Evolutionary conservation across 2,113 vertebrate species (phyloP).

Genomic region (Colinus virginianus): DNA sequence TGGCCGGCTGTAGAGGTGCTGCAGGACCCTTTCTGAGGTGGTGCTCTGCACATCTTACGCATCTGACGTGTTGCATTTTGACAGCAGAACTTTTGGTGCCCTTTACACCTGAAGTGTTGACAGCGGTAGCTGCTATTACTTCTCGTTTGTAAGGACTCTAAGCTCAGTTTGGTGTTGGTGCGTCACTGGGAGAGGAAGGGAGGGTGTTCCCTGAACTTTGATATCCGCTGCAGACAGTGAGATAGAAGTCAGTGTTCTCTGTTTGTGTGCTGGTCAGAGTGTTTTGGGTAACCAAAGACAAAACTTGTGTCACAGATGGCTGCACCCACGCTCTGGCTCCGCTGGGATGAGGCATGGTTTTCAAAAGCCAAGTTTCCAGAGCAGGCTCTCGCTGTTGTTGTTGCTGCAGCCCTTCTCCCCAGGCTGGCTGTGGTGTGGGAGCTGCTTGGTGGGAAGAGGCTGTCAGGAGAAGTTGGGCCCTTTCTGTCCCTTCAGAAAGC

Average conservation of each 20-base stretch:
- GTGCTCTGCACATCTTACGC: neutral
- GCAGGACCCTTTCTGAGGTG: neutral
- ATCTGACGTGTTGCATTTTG: neutral
- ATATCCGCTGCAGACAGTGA: neutral
- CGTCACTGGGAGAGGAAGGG: neutral
- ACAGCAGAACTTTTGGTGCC: neutral
- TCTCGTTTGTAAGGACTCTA: neutral
- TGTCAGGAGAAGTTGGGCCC: neutral
- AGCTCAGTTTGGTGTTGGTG: neutral
- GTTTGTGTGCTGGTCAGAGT: neutral
- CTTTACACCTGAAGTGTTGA: neutral
- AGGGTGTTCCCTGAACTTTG: slow-evolving; percentile 48
- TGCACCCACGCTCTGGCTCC: neutral
- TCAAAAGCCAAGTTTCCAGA: neutral
- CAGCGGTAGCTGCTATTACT: neutral
- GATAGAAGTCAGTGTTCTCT: neutral
- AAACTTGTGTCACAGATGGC: neutral
- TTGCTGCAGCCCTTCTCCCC: neutral
- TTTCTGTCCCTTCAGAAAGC: neutral
- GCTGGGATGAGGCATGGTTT: neutral
- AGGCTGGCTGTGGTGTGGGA: neutral
- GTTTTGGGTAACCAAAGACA: neutral
- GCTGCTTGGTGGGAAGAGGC: neutral
- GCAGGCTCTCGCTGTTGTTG: neutral
- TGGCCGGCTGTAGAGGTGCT: neutral